Evolutionary conservation across 2,797 vertebrate genomes (phyloP), one percentile per base, ranked within the genome.

Genomic region (Synanceia verrucosa): DNA sequence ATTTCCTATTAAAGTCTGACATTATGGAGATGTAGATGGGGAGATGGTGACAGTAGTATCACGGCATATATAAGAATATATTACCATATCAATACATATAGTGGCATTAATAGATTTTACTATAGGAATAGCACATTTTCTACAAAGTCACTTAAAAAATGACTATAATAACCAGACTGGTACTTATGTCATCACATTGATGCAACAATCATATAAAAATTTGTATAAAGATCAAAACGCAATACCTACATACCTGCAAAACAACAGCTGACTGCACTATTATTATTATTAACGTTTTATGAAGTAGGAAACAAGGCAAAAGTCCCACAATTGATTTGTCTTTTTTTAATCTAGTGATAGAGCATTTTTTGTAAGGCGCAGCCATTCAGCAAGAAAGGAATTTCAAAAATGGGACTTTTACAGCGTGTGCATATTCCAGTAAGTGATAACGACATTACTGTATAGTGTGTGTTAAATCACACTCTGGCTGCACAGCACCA

Each of bases 381-480:
- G 24, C 11, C 10, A 26, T 7, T 26, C 14, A 43, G 23, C 23
- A 18, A 29, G 26, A 29, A 13, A 9, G 64, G 1, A 21, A n/a
- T 63, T 29, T 55, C 55, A 60, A 51, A 47, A 31, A 21, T 33
- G 6, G 11, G 7, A 3, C 31, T 37, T 24, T 33, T 24, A 29
- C 34, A 41, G n/a, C n/a, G 18, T 67, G 41, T 33, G 39, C 50
- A 57, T 37, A 51, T 77, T 61, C 23, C 14, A 55, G 24, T 43
- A 21, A 19, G 16, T 51, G 70, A 70, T 74, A 74, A 44, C 33
- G 31, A 65, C 43, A n/a, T 61, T 10, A 73, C n/a, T 69, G 43
- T 79, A 53, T 12, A 26, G 28, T 43, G 33, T 41, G 7, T 24
- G 65, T 78, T 28, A 44, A 33, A 44, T 74, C 48, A 13, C 47